These are phyloP conservation scores for Osmerus eperlanus DNA, from an alignment of 2,113 vertebrate genomes.

Conservation along the genomic window DNA sequence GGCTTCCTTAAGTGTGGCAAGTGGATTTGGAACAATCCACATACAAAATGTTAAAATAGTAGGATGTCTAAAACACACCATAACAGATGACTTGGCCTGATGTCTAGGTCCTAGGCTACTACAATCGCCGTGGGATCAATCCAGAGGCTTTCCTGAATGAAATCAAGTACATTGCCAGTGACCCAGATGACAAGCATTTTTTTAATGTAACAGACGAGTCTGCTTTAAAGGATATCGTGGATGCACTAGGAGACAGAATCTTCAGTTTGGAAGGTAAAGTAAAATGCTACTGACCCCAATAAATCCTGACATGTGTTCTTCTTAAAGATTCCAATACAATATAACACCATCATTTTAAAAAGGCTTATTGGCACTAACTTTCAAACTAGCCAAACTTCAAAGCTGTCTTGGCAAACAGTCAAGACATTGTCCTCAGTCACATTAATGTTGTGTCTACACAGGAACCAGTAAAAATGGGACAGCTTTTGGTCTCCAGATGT, in stretches of 20 bases:
- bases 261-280: constrained; percentile 88
- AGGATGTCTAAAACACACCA: neutral
- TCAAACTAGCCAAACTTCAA: too few species aligned
- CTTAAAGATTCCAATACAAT: too few species aligned
- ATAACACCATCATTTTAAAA: too few species aligned
- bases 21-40: too few species aligned
- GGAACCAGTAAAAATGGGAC: constrained; percentile 90
- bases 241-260: constrained; percentile 90
- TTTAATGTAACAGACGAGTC: constrained; percentile 94
- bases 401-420: too few species aligned
- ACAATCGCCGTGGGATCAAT: constrained; percentile 93
- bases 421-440: neutral
- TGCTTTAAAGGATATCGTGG: constrained; percentile 92
- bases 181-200: constrained; percentile 92
- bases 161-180: constrained; percentile 93
- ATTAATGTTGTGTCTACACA: constrained; percentile 44
- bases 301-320: too few species aligned
- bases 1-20: too few species aligned
- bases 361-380: too few species aligned
- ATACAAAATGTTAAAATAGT: too few species aligned
- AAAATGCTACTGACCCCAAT: neutral
- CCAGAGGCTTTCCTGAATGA: constrained; percentile 89
- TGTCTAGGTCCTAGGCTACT: constrained; percentile 89
- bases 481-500: constrained; percentile 94
- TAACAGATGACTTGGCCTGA: neutral